These are phyloP conservation scores for Synergus japonicus DNA, from an alignment of 2,888 invertebrate genomes.

Conservation along the genomic window DNA sequence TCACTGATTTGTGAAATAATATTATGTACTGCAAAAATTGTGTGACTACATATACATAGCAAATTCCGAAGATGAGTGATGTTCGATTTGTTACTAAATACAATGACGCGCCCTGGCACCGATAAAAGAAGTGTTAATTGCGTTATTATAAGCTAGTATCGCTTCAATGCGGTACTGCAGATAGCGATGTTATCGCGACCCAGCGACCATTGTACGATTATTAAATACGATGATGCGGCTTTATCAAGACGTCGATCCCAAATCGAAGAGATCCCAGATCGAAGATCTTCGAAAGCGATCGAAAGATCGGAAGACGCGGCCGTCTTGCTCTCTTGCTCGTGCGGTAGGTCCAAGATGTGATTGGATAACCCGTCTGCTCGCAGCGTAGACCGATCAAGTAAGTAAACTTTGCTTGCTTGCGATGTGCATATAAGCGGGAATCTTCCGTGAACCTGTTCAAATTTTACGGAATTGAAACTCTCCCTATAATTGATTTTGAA, in stretches of 20 bases:
- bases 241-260: slow-evolving; percentile 66
- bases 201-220: slow-evolving; percentile 73
- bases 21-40: slow-evolving; percentile 44
- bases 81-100: slow-evolving; percentile 60
- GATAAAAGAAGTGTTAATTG: slow-evolving; percentile 75
- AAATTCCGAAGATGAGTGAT: slow-evolving; percentile 54
- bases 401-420: no score
- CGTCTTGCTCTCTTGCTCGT: slow-evolving; percentile 44
- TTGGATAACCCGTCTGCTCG: slow-evolving; percentile 43
- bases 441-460: no score
- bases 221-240: slow-evolving; percentile 77
- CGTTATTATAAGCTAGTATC: slow-evolving; percentile 68
- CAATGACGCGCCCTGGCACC: slow-evolving; percentile 57
- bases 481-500: no score
- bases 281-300: slow-evolving; percentile 1
- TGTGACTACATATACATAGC: slow-evolving; percentile 45
- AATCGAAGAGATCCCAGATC: slow-evolving; percentile 49
- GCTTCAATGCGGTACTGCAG: slow-evolving; percentile 52
- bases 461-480: no score
- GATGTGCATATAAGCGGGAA: no score
- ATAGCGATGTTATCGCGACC: slow-evolving; percentile 67
- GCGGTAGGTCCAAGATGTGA: slow-evolving; percentile 56
- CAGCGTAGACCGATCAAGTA: slow-evolving; percentile 15
- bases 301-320: slow-evolving; percentile 49
- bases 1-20: neutral